Conservation (phyloP, 2,113 vertebrate genomes). For the Oostethus manadensis region DNA sequence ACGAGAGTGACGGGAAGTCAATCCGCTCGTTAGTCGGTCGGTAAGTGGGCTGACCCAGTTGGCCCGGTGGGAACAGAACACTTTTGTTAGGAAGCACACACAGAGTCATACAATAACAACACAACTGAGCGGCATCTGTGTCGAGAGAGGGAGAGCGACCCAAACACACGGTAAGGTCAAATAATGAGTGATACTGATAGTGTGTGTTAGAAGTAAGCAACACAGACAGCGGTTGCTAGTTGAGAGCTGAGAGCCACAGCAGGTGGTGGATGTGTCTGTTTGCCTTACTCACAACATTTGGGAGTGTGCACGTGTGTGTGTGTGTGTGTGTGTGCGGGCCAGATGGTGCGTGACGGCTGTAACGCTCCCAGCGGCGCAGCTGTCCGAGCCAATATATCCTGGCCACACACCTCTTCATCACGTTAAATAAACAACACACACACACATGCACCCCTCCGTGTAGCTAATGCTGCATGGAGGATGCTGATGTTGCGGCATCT, state of each 20-base stretch:
- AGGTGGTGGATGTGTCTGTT: conserved; percentile 52
- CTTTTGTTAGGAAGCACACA: conserved; percentile 20
- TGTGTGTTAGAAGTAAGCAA: conserved; percentile 15
- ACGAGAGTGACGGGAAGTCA: background rate
- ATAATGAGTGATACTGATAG: conserved; percentile 6
- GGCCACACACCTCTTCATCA: conserved; percentile 58
- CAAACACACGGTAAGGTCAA: conserved; percentile 5
- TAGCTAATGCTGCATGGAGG: too few species aligned
- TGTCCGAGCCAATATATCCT: conserved; percentile 47
- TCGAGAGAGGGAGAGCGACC: background rate
- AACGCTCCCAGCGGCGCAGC: conserved; percentile 51
- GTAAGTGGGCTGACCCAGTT: conserved; percentile 9
- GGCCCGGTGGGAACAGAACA: conserved; percentile 1
- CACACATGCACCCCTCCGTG: conserved; percentile 9
- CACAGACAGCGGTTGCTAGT: conserved; percentile 38
- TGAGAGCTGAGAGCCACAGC: conserved; percentile 39
- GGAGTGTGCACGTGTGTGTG: conserved; percentile 9
- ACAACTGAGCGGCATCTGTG: background rate
- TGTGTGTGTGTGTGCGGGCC: conserved; percentile 21
- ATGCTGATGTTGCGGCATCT: too few species aligned
- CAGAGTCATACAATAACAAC: background rate
- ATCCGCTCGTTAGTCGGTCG: conserved; percentile 26
- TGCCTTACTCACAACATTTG: conserved; percentile 28
- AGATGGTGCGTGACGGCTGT: conserved; percentile 51
- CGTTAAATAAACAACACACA: conserved; percentile 36